Conservation (phyloP, 2,113 vertebrate genomes). For the Numenius arquata region DNA sequence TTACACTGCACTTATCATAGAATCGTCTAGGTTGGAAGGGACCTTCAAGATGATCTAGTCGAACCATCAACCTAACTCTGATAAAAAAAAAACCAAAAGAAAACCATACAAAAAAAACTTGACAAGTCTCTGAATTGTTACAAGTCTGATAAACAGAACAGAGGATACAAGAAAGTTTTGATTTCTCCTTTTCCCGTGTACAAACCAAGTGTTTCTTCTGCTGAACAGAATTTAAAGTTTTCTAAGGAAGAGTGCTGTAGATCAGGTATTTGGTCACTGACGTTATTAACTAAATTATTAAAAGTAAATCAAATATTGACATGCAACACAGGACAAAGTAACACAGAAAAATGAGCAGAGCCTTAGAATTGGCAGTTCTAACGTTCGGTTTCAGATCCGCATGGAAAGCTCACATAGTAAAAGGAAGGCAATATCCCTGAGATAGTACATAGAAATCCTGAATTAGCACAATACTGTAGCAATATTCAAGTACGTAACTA, state of each 20-base stretch:
- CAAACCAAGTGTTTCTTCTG: not conserved
- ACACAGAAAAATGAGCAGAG: not conserved
- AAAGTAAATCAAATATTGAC: not conserved
- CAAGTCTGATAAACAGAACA: not conserved
- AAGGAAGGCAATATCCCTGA: not conserved
- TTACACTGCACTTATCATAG: not conserved
- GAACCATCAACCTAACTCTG: no score
- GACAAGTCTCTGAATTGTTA: not conserved
- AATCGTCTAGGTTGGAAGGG: no score
- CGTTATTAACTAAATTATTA: not conserved
- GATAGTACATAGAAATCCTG: not conserved
- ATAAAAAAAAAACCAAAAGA: no score
- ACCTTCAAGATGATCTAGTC: no score
- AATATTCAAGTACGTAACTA: not conserved
- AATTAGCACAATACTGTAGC: not conserved
- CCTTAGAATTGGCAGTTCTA: not conserved
- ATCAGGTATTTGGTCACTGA: not conserved
- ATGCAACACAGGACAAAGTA: not conserved
- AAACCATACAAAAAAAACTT: not conserved
- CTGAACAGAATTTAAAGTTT: not conserved
- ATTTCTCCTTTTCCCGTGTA: not conserved
- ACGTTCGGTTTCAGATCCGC: not conserved
- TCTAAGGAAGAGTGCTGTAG: not conserved
- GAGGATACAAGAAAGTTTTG: not conserved
- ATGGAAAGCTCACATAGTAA: not conserved